Conservation (phyloP, 2,888 invertebrate species). For the Physocephala rufipes region DNA sequence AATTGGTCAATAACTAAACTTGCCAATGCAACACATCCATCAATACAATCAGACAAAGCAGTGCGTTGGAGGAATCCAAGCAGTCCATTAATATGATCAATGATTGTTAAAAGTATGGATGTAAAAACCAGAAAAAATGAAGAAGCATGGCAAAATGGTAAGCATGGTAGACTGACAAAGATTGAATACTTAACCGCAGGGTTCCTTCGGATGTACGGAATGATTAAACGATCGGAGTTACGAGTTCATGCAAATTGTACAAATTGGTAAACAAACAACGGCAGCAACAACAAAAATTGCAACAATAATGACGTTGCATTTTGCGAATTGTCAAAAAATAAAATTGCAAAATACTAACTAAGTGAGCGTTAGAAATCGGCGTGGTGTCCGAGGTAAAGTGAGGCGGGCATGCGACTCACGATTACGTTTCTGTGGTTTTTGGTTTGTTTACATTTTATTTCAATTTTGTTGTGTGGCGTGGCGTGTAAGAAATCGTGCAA, state of each 20-base stretch:
- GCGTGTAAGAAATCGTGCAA: not conserved
- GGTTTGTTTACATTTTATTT: not conserved
- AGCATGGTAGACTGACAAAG: not conserved
- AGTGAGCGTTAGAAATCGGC: not conserved
- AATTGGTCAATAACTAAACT: not conserved
- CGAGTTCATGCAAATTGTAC: constrained; percentile 13
- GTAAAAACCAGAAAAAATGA: not conserved
- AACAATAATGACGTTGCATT: not conserved
- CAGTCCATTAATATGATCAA: too few relatives aligned
- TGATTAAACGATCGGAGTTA: not conserved
- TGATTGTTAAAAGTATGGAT: too few relatives aligned
- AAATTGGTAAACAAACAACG: not conserved
- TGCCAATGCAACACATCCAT: not conserved
- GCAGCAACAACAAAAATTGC: not conserved
- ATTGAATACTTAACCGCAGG: too few relatives aligned
- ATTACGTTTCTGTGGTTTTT: not conserved
- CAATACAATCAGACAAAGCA: not conserved
- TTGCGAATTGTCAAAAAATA: not conserved
- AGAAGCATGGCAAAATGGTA: not conserved
- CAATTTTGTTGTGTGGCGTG: not conserved
- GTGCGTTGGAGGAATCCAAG: too few relatives aligned
- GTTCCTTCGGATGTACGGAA: not conserved
- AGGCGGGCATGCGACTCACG: not conserved
- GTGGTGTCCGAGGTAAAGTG: not conserved
- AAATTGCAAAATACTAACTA: not conserved